phyloP scores from a whole-genome alignment of 2,888 invertebrate species.

The Seira musarum region DNA sequence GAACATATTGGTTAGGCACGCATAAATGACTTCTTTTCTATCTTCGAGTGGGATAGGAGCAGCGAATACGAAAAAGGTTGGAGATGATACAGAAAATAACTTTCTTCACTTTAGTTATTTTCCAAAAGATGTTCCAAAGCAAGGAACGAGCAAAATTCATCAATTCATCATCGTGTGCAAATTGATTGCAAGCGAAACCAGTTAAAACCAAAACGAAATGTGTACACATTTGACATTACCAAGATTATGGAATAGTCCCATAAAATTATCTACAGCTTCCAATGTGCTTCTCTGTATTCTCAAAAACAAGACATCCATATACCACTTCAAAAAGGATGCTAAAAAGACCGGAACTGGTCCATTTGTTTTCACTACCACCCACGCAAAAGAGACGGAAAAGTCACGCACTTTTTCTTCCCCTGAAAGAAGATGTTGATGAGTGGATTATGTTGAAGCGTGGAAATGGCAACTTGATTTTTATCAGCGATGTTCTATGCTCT shows the following conservation, averaged over 20 bases:
- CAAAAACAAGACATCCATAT: neutral
- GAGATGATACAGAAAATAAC: neutral
- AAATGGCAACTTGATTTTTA: neutral
- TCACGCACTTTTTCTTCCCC: constrained; percentile 32
- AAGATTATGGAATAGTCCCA: constrained; percentile 5
- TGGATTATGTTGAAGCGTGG: too few relatives aligned
- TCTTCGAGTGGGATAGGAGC: too few relatives aligned
- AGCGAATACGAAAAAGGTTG: too few relatives aligned
- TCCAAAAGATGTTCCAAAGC: constrained; percentile 13
- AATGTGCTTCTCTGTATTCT: neutral
- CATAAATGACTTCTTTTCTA: too few relatives aligned
- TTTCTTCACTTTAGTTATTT: neutral
- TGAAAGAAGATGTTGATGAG: neutral
- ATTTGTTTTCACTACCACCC: constrained; percentile 45
- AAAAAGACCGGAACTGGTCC: constrained; percentile 33
- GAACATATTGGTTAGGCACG: too few relatives aligned
- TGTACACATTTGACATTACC: constrained; percentile 7
- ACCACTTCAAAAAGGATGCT: too few relatives aligned
- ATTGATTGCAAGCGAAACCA: constrained; percentile 11
- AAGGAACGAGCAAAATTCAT: constrained; percentile 2
- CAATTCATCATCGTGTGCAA: constrained; percentile 21
- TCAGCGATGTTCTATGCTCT: neutral
- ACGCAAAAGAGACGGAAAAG: constrained; percentile 21
- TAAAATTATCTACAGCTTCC: too few relatives aligned
- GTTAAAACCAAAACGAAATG: constrained; percentile 6